Conservation (phyloP, 2,888 invertebrate genomes). For the Drosophila bunnanda region DNA sequence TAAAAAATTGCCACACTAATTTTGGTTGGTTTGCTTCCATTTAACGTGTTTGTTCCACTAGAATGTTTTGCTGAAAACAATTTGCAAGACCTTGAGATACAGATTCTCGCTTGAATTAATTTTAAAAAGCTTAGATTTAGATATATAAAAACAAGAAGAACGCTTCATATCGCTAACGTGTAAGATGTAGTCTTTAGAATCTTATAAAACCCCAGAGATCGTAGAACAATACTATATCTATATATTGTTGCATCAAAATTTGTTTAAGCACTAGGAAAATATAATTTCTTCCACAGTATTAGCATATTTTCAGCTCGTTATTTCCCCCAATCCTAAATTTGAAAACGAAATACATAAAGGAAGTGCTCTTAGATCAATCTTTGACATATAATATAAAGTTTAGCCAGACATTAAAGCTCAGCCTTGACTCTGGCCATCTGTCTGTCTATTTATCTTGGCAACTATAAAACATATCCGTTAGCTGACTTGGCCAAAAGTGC, state of each 20-base stretch:
- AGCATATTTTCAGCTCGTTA: neutral
- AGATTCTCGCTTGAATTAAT: neutral
- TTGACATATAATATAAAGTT: neutral
- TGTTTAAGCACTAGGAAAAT: neutral
- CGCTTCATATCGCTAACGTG: too few species aligned
- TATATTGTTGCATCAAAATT: neutral
- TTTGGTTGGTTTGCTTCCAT: neutral
- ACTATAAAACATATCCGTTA: constrained; percentile 24
- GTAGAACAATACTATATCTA: neutral
- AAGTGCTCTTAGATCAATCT: neutral
- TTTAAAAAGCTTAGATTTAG: neutral
- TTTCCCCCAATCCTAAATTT: neutral
- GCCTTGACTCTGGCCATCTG: constrained; percentile 16
- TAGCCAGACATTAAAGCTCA: too few species aligned
- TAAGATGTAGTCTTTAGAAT: too few species aligned
- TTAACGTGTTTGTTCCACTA: neutral
- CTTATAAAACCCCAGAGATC: neutral
- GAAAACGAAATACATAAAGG: neutral
- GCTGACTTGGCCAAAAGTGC: constrained; percentile 47
- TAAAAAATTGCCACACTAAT: neutral
- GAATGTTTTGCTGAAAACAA: neutral
- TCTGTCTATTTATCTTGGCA: constrained; percentile 1
- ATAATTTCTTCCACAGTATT: neutral
- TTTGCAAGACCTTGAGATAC: neutral
- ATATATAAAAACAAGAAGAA: neutral